These are phyloP conservation scores for Diaprepes abbreviatus DNA, from an alignment of 2,888 invertebrate genomes.

Conservation along the genomic window DNA sequence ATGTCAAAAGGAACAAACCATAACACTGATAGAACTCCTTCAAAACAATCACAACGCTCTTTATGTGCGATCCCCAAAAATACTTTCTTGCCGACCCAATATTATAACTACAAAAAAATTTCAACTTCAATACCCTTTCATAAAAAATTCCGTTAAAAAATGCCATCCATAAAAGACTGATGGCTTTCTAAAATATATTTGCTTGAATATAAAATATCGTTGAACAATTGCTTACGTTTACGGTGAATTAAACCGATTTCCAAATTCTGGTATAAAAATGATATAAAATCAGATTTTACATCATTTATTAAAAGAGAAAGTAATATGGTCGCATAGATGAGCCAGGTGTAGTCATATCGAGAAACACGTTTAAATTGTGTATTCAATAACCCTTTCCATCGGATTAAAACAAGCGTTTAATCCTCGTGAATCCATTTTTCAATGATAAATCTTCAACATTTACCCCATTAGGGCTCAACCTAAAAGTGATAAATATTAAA, in stretches of 20 bases:
- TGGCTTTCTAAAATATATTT: no score
- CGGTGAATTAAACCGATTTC: not conserved
- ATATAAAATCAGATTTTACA: constrained; percentile 11
- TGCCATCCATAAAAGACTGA: no score
- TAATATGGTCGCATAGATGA: constrained; percentile 33
- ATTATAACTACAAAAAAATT: no score
- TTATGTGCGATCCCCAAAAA: no score
- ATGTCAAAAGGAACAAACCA: no score
- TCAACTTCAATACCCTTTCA: no score
- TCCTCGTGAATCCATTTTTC: constrained; percentile 44
- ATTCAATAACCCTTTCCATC: constrained; percentile 40
- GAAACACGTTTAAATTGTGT: constrained; percentile 40
- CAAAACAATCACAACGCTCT: no score
- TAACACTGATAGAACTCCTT: no score
- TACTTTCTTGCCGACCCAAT: no score
- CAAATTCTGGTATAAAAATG: not conserved
- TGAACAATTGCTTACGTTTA: no score
- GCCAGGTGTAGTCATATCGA: constrained; percentile 42
- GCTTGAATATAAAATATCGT: no score
- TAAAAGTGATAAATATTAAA: constrained; percentile 50
- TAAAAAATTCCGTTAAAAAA: no score
- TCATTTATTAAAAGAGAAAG: constrained; percentile 30
- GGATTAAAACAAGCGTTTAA: constrained; percentile 45
- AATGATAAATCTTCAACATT: constrained; percentile 48
- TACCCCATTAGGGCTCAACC: constrained; percentile 45